Evolutionary conservation across 2,888 invertebrate genomes (phyloP).

Genomic region (Aphidoletes aphidimyza): DNA sequence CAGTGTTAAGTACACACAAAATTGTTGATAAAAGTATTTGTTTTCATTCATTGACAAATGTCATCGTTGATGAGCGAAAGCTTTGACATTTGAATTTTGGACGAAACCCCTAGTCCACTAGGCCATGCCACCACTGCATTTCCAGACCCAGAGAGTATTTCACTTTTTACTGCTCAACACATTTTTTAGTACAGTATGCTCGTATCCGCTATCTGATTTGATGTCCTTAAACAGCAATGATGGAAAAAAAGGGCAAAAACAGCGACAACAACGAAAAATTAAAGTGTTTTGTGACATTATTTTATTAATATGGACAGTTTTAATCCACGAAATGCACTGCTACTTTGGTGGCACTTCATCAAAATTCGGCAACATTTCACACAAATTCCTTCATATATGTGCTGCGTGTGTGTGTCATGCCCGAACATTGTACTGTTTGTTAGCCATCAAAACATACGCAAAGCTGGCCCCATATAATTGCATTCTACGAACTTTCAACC

Average conservation of each 20-base stretch:
- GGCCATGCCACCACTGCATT: background rate
- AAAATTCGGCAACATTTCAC: background rate
- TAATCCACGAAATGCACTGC: background rate
- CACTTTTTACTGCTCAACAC: slow-evolving; percentile 12
- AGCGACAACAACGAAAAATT: no score
- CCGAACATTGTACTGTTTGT: background rate
- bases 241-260: background rate
- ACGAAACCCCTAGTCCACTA: no score
- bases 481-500: background rate
- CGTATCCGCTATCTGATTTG: slow-evolving; percentile 26
- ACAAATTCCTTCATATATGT: background rate
- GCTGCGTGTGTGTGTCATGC: background rate
- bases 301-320: slow-evolving; percentile 13
- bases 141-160: slow-evolving; percentile 12
- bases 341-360: background rate
- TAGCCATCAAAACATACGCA: slow-evolving; percentile 6
- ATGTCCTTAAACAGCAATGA: background rate
- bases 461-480: background rate
- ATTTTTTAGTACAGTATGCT: background rate
- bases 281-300: background rate
- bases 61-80: no score
- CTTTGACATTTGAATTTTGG: no score
- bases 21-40: no score
- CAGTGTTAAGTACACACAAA: no score
- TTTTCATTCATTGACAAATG: no score